phyloP scores from a whole-genome alignment of 2,888 invertebrate species.

The Myathropa florea region DNA sequence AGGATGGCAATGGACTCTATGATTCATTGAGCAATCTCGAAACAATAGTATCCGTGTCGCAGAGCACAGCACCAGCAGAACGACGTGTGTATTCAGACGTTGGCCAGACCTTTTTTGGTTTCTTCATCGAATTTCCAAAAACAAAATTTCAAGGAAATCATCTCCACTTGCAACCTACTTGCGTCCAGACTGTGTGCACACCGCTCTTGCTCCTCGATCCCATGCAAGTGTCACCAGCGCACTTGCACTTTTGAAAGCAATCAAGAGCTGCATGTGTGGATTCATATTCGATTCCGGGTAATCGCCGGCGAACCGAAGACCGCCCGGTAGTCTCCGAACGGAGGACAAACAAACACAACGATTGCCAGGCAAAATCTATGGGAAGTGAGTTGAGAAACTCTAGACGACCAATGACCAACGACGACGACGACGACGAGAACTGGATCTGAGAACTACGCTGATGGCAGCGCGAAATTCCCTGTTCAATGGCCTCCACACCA shows the following conservation, averaged over 20 bases:
- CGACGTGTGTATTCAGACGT: not conserved
- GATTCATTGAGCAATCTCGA: not conserved
- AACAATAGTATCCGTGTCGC: not conserved
- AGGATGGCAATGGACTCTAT: not conserved
- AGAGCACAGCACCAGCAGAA: not conserved
- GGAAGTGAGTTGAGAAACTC: slow-evolving; percentile 58
- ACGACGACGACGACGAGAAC: no score
- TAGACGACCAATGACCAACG: slow-evolving; percentile 34
- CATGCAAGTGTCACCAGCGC: slow-evolving; percentile 48
- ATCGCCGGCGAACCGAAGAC: slow-evolving; percentile 60
- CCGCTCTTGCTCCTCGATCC: slow-evolving; percentile 8
- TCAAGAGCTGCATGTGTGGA: slow-evolving; percentile 52
- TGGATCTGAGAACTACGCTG: slow-evolving; percentile 40
- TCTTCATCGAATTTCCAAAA: slow-evolving; percentile 48
- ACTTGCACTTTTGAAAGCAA: slow-evolving; percentile 31
- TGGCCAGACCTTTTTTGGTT: not conserved
- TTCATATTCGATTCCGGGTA: slow-evolving; percentile 68
- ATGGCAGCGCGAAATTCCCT: slow-evolving; percentile 37
- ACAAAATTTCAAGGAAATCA: slow-evolving; percentile 37
- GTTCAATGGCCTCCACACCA: slow-evolving; percentile 61
- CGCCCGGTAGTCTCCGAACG: slow-evolving; percentile 48
- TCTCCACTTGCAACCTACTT: slow-evolving; percentile 51
- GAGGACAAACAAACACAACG: not conserved
- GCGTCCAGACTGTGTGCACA: slow-evolving; percentile 1
- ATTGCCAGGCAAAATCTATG: slow-evolving; percentile 14